Conservation (phyloP, 2,113 vertebrate species). For the Barbus barbus region DNA sequence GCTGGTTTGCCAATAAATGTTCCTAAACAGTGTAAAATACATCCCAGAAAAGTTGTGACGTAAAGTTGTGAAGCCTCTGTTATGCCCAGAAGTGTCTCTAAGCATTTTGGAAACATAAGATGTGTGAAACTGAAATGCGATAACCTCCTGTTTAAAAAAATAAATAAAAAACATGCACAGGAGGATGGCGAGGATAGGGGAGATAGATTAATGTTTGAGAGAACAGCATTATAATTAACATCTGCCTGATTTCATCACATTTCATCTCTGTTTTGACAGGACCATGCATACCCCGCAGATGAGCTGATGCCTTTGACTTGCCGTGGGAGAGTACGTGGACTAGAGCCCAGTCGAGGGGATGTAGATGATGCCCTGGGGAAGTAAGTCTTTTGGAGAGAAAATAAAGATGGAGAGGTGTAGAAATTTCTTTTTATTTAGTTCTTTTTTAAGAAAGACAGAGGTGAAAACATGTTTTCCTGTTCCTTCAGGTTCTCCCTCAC, state of each 20-base stretch:
- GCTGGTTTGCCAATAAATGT: background rate
- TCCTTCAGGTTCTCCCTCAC: slow-evolving; percentile 92
- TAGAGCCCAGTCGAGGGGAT: slow-evolving; percentile 95
- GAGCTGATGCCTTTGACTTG: slow-evolving; percentile 99
- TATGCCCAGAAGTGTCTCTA: background rate
- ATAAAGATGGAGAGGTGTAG: background rate
- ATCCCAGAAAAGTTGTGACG: too few relatives aligned
- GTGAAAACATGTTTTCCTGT: slow-evolving; percentile 16
- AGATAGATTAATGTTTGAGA: background rate
- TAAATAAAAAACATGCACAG: too few relatives aligned
- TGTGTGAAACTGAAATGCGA: background rate
- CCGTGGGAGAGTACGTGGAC: slow-evolving; percentile 91
- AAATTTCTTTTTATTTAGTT: background rate
- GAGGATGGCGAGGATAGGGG: background rate
- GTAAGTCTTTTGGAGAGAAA: slow-evolving; percentile 75
- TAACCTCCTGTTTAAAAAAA: background rate
- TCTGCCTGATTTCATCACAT: background rate
- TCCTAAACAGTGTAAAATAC: background rate
- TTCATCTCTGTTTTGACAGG: slow-evolving; percentile 69
- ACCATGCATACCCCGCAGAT: slow-evolving; percentile 97
- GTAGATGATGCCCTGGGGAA: slow-evolving; percentile 96
- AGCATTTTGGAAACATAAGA: background rate
- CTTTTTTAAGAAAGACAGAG: background rate
- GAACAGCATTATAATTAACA: slow-evolving; percentile 2
- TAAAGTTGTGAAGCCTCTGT: too few relatives aligned